These are phyloP conservation scores for Colostygia pectinataria DNA, from an alignment of 2,888 invertebrate genomes.

Conservation along the genomic window DNA sequence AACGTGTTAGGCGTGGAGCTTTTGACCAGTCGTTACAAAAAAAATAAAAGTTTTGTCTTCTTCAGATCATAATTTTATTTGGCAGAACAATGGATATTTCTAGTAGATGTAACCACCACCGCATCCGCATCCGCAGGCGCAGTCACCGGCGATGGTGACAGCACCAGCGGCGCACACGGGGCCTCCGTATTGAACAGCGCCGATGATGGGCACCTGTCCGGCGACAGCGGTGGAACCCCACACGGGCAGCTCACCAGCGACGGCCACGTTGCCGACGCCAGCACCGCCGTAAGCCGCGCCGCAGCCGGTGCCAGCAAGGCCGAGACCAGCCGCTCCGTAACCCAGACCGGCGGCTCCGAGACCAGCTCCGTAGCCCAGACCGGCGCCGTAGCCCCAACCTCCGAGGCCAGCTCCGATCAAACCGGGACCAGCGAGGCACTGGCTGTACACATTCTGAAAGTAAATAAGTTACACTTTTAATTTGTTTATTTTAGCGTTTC, in stretches of 20 bases:
- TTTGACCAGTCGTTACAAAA: no score
- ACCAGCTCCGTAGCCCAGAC: slow-evolving; percentile 12
- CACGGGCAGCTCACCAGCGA: slow-evolving; percentile 44
- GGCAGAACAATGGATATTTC: no score
- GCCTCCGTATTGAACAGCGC: slow-evolving; percentile 44
- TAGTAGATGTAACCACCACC: background rate
- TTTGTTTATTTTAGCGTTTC: no score
- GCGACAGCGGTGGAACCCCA: slow-evolving; percentile 40
- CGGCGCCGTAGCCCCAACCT: slow-evolving; percentile 4
- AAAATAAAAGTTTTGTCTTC: no score
- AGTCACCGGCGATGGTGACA: slow-evolving; percentile 43
- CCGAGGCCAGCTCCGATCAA: slow-evolving; percentile 8
- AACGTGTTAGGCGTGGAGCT: no score
- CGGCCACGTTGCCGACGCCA: slow-evolving; percentile 37
- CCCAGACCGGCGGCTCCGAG: slow-evolving; percentile 13
- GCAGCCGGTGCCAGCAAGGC: slow-evolving; percentile 8
- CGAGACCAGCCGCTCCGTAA: slow-evolving; percentile 8
- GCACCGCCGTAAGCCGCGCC: slow-evolving; percentile 14
- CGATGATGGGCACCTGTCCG: slow-evolving; percentile 48
- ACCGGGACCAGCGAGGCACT: slow-evolving; percentile 19
- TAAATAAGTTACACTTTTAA: no score
- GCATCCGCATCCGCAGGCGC: slow-evolving; percentile 23
- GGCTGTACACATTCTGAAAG: slow-evolving; percentile 34
- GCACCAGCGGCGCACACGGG: slow-evolving; percentile 42
- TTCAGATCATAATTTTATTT: no score